phyloP scores from a whole-genome alignment of 92 coral and sea anemone genomes.

The Hydrozoanthus gracilis region DNA sequence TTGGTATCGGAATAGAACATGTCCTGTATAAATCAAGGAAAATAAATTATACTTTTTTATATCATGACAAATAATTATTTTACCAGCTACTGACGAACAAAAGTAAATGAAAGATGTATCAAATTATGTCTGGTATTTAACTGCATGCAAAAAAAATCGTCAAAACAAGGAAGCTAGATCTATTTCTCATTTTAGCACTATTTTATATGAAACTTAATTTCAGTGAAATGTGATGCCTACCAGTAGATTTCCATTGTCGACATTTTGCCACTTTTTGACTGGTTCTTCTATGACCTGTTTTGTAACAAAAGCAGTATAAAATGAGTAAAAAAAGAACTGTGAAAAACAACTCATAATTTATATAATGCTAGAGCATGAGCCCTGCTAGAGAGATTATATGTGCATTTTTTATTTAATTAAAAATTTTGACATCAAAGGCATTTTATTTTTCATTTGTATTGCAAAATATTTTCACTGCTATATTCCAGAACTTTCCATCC shows the following conservation, averaged over 20 bases:
- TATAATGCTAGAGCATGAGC: too few species aligned
- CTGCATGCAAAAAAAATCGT: neutral
- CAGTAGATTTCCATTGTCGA: constrained; percentile 86
- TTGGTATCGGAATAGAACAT: constrained; percentile 87
- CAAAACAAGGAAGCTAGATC: neutral
- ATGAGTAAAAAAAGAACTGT: neutral
- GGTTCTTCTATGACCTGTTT: constrained; percentile 89
- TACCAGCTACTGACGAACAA: neutral
- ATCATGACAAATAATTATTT: neutral
- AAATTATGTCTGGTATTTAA: too few species aligned
- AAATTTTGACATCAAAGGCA: too few species aligned
- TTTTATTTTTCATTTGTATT: too few species aligned
- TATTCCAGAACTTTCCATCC: too few species aligned
- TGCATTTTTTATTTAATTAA: too few species aligned
- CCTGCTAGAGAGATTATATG: too few species aligned
- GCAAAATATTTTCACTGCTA: too few species aligned
- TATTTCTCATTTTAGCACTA: neutral
- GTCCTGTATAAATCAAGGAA: constrained; percentile 58
- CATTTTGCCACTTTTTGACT: constrained; percentile 92
- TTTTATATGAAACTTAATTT: neutral
- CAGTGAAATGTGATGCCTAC: constrained; percentile 53
- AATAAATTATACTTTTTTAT: neutral
- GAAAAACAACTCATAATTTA: neutral
- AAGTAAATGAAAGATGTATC: neutral
- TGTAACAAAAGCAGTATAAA: neutral